A percentile compares a stretch with the other conserved stretches of the same genome.
Conservation (phyloP, 2,113 vertebrate genomes). For the Mystacornis crossleyi region DNA sequence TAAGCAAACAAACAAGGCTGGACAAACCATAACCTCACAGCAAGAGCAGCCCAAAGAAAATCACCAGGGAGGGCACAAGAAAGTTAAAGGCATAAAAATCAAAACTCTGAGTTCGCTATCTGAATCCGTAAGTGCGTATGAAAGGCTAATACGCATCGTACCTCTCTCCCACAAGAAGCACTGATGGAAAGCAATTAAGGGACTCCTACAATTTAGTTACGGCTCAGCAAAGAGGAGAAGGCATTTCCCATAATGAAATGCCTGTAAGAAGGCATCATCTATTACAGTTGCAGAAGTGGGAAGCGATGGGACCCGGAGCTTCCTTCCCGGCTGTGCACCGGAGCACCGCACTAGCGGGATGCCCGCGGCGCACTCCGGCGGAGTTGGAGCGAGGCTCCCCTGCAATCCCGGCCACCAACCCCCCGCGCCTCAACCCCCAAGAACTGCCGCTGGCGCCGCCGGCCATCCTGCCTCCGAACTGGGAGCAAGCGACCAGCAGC, state of each 20-base stretch:
- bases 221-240: not conserved
- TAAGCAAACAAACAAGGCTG: not conserved
- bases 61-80: not conserved
- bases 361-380: not conserved
- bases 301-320: not conserved
- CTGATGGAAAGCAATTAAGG: not conserved
- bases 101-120: not conserved
- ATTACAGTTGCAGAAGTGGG: not conserved
- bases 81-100: constrained; percentile 6
- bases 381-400: not conserved
- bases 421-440: not conserved
- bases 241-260: not conserved
- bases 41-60: not conserved
- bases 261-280: not conserved
- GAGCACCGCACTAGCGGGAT: not conserved
- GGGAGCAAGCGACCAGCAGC: not conserved
- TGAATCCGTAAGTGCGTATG: not conserved
- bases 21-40: not conserved
- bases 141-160: not conserved
- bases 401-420: not conserved
- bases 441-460: not conserved
- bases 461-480: not conserved
- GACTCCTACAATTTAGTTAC: not conserved
- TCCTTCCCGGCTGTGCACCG: too few relatives aligned
- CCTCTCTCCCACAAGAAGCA: not conserved